A percentile compares a stretch with the other conserved stretches of the same genome.
phyloP scores from a whole-genome alignment of 2,113 vertebrate genomes.

The Lagopus leucura region DNA sequence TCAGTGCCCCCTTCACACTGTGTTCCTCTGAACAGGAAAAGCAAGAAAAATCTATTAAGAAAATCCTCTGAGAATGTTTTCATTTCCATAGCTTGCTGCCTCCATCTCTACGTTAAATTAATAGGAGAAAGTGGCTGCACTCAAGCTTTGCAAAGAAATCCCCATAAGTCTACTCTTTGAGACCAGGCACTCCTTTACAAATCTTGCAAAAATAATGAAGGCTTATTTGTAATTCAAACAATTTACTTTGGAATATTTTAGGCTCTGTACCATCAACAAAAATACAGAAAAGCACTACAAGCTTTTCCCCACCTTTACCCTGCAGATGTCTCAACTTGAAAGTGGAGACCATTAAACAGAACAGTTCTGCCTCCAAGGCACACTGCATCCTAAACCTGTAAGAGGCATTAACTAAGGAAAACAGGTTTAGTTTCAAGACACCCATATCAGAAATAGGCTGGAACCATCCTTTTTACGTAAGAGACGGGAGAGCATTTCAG shows the following conservation, averaged over 20 bases:
- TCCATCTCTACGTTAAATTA: slow-evolving; percentile 4
- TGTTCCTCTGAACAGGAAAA: neutral
- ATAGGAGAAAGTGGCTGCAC: neutral
- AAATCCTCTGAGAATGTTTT: slow-evolving; percentile 23
- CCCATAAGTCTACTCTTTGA: neutral
- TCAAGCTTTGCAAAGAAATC: neutral
- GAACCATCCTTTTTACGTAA: neutral
- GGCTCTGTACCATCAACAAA: neutral
- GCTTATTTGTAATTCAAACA: neutral
- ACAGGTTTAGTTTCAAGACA: neutral
- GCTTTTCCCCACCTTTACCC: neutral
- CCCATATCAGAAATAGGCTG: neutral
- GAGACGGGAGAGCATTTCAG: neutral
- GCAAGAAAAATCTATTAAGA: slow-evolving; percentile 23
- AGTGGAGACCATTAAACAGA: neutral
- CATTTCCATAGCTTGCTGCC: slow-evolving; percentile 30
- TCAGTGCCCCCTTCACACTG: neutral
- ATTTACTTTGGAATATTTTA: neutral
- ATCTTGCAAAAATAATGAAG: neutral
- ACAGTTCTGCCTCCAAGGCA: slow-evolving; percentile 8
- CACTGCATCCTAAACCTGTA: neutral
- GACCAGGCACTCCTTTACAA: neutral
- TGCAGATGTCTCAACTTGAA: neutral
- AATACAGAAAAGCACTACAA: neutral
- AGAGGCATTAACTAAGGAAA: neutral